Evolutionary conservation across 2,113 vertebrate genomes (phyloP), one percentile per base, ranked within the genome.

Genomic region (Cryptoleucopteryx plumbea): DNA sequence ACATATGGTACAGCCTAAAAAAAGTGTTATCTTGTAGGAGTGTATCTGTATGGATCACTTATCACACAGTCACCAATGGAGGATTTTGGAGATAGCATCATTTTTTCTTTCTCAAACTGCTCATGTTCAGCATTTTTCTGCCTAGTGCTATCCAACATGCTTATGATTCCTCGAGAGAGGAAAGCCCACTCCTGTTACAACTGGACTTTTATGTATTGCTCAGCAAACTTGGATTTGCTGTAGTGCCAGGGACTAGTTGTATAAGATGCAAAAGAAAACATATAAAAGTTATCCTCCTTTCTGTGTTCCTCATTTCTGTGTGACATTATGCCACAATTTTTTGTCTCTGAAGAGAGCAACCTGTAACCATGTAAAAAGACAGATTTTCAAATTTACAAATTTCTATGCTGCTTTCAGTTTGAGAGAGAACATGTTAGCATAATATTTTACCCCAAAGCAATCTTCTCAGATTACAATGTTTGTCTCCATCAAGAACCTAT

Each of bases 1-100:
- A 86, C 96, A 97, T 97, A 97, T 94, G 95, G 94, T 45, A 18
- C 42, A 93, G 67, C 48, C 93, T 96, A 97, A 95, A 96, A 94
- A 95, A 94, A 88, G 82, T 48, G 53, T 77, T 94, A 36, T 94
- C 63, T 53, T 91, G 94, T 96, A 91, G 94, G 95, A 94, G 94
- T 92, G 26, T 80, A 80, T 91, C 93, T 86, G 66, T 90, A 95
- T 82, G 73, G 84, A 93, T 95, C 78, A 82, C 90, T 91, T 82
- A 89, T 79, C 84, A 94, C 89, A 74, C 58, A 32, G 10, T 72
- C 47, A 52, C 66, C 74, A 87, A 13, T 0, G 1, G 36, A 81
- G 70, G 56, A 71, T 84, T 93, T 75, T 87, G 43, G 73, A 82
- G 66, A 79, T 79, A 61, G 15, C 32, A 67, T 62, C 10, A 18